phyloP scores from a whole-genome alignment of 2,113 vertebrate genomes.

The Neodon shergylaensis region DNA sequence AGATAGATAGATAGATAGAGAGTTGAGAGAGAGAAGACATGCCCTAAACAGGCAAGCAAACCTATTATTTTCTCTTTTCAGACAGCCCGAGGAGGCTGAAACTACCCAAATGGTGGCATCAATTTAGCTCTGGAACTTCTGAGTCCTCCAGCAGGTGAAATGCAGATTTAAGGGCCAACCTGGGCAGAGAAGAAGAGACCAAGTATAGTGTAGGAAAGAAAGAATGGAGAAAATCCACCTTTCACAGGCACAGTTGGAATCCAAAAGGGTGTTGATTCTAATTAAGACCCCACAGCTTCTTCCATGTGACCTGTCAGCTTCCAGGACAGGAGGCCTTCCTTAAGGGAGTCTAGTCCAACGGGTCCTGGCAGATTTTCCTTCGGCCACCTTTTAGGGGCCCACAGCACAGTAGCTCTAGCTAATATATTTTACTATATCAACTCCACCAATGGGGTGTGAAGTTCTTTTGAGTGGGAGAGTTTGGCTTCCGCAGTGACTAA shows the following conservation, averaged over 20 bases:
- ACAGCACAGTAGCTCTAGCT: background rate
- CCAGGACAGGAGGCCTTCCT: background rate
- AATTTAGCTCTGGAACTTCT: background rate
- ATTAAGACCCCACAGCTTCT: background rate
- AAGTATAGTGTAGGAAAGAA: background rate
- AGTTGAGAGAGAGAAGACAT: background rate
- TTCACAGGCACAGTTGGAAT: background rate
- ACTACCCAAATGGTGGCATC: background rate
- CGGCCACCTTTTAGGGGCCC: constrained; percentile 31
- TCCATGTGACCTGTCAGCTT: background rate
- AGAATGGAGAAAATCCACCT: background rate
- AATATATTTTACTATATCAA: background rate
- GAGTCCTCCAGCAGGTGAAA: background rate
- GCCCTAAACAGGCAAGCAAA: background rate
- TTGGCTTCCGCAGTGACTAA: background rate
- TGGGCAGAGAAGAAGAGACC: background rate
- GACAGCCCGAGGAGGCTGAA: background rate
- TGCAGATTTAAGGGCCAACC: background rate
- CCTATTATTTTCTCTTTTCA: background rate
- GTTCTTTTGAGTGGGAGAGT: background rate
- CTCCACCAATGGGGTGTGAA: background rate
- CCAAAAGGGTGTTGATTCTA: background rate
- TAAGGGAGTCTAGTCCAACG: background rate
- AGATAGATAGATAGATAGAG: background rate
- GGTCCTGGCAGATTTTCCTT: constrained; percentile 16